Base-by-base conservation (phyloP, 2,888 invertebrate genomes). In the Loripinus fragilis region DNA sequence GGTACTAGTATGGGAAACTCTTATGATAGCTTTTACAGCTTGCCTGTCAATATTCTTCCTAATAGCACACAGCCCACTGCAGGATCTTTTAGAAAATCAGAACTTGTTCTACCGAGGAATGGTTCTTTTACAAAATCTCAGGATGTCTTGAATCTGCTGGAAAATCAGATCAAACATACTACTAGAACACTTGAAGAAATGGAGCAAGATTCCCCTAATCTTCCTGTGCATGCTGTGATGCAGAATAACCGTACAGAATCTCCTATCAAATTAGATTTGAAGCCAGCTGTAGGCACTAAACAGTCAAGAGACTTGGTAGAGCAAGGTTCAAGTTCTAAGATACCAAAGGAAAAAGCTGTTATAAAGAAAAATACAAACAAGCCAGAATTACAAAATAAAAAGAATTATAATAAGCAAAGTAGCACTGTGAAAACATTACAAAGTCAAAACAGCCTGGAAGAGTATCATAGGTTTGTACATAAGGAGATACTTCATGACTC, bases 21-120 rank as follows among this genome's bases (percentile, higher is more conserved):
- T 0, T 71, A 72, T 70, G 82, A 82, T 42, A 82, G 82, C 66
- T 82, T 82, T 60, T 82, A 79, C 73, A 77, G 77, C 20, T 73
- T 77, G 33, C 60, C 71, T 10, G 17, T 60, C 23, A 68, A 68
- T 50, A 8, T 38, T 8, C 38, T 38, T 5, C 7, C 5, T 12
- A 38, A 38, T 38, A 38, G 12, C 12, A 5, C 12, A 8, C 50
- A 70, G 42, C 17, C 20, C 17, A 33, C 3, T 33, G 33, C 7
- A 8, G 33, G 60, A 17, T 25, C 60, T 5, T 60, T 33, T 20
- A 60, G 60, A 12, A 30, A 33, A 30, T 60, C 60, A 33, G 60
- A 60, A 30, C 12, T 23, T 15, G 28, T 28, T 1, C 20, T 60
- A 20, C 30, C 3, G 10, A 60, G 33, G 17, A 33, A 17, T 33